Percentiles rank a stretch among this genome's conserved stretches.
Conservation (phyloP, 2,797 vertebrate species). For the Falco concolor region DNA sequence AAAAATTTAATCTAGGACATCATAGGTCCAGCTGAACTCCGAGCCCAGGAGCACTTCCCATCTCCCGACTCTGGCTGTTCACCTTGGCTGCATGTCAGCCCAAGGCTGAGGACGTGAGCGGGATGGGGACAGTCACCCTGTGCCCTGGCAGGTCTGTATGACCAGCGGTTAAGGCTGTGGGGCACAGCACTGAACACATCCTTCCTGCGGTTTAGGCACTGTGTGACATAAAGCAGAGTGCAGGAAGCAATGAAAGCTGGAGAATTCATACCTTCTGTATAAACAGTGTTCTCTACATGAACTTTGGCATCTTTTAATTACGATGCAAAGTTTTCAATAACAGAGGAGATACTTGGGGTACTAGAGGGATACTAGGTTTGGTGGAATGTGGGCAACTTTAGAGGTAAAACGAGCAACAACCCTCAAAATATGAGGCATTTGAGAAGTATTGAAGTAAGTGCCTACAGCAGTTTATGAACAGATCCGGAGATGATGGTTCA, state of each 20-base stretch:
- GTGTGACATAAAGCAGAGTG: background rate
- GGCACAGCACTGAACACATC: background rate
- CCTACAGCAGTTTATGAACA: slow-evolving; percentile 36
- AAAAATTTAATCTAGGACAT: background rate
- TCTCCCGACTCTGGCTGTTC: background rate
- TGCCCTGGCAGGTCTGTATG: background rate
- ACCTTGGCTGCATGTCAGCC: background rate
- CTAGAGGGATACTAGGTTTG: background rate
- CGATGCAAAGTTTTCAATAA: background rate
- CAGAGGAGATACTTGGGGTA: background rate
- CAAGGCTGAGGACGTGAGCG: background rate
- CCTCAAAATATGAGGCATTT: slow-evolving; percentile 39
- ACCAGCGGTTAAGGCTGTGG: rapidly evolving
- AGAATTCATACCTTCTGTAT: background rate
- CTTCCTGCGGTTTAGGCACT: background rate
- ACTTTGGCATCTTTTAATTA: background rate
- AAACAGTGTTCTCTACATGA: background rate
- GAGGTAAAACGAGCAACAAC: background rate
- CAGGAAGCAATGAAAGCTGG: background rate
- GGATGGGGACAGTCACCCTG: background rate
- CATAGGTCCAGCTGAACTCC: background rate
- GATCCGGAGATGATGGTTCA: slow-evolving; percentile 42
- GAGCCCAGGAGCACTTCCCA: background rate
- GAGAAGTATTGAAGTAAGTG: slow-evolving; percentile 28
- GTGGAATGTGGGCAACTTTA: background rate